phyloP scores from a whole-genome alignment of 2,113 vertebrate genomes.

The Colinus virginianus region DNA sequence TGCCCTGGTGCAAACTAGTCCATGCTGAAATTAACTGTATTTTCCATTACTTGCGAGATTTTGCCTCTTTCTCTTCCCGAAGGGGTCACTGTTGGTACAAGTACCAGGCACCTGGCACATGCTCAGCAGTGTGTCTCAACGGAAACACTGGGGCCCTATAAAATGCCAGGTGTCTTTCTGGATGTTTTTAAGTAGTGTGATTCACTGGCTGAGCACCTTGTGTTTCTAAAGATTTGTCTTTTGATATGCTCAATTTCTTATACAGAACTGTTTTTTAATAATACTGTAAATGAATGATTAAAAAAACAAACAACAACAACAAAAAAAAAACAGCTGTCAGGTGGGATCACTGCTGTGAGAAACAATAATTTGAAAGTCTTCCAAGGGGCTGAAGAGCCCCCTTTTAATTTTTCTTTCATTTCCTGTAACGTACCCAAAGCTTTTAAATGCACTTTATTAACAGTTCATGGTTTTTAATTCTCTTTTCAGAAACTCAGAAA shows the following conservation, averaged over 20 bases:
- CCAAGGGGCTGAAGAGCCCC: not conserved
- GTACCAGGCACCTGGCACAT: not conserved
- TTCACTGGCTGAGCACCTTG: not conserved
- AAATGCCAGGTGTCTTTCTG: not conserved
- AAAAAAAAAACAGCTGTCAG: not conserved
- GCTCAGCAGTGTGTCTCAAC: accelerated
- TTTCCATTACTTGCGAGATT: not conserved
- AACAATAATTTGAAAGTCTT: not conserved
- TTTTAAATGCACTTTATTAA: not conserved
- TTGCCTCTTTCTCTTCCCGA: not conserved
- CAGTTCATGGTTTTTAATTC: not conserved
- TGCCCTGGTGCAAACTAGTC: not conserved
- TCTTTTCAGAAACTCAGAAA: not conserved
- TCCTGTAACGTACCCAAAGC: not conserved
- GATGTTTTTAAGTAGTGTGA: not conserved
- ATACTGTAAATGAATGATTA: not conserved
- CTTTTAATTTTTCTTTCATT: not conserved
- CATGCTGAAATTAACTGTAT: not conserved
- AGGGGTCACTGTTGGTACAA: not conserved
- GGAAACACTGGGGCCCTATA: not conserved
- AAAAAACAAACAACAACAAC: not conserved
- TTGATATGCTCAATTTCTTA: not conserved
- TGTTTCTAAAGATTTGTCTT: not conserved
- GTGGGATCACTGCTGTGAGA: not conserved
- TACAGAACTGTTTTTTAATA: not conserved